These are phyloP conservation scores for Unio delphinus DNA, from an alignment of 2,888 invertebrate species.

Conservation along the genomic window DNA sequence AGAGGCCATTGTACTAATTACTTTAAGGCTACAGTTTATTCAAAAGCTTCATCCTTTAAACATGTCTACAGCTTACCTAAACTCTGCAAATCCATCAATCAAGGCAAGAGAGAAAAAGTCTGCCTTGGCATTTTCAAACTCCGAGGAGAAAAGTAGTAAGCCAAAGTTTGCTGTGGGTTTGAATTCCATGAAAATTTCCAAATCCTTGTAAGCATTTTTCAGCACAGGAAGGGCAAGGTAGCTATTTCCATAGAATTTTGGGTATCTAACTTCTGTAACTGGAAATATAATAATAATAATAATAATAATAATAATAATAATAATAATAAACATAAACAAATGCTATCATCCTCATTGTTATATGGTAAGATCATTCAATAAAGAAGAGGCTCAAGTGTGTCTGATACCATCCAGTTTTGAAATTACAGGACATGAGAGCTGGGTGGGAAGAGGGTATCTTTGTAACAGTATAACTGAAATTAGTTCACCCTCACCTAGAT, in stretches of 20 bases:
- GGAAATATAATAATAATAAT: slow-evolving; percentile 9
- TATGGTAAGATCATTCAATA: too few species aligned
- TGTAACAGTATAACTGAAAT: too few species aligned
- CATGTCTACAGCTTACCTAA: slow-evolving; percentile 76
- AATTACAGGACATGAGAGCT: too few species aligned
- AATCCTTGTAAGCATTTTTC: slow-evolving; percentile 87
- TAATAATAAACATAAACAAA: too few species aligned
- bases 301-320: too few species aligned
- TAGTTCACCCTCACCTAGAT: too few species aligned
- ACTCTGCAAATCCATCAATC: slow-evolving; percentile 85
- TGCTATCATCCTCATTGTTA: too few species aligned
- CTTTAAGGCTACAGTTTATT: not conserved
- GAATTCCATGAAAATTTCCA: slow-evolving; percentile 88
- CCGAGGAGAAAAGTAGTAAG: slow-evolving; percentile 89
- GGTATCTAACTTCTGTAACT: slow-evolving; percentile 64
- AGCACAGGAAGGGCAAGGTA: slow-evolving; percentile 90
- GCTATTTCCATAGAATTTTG: slow-evolving; percentile 89
- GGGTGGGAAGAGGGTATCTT: too few species aligned
- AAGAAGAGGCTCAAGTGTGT: too few species aligned
- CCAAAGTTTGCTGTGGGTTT: slow-evolving; percentile 84
- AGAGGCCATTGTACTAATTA: not conserved
- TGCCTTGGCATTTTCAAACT: slow-evolving; percentile 86
- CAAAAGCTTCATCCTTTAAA: not conserved
- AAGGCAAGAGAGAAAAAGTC: slow-evolving; percentile 91
- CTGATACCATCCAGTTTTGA: too few species aligned